A percentile compares a stretch with the other conserved stretches of the same genome.
phyloP scores from a whole-genome alignment of 2,797 vertebrate species.

The Nothura maculosa region DNA sequence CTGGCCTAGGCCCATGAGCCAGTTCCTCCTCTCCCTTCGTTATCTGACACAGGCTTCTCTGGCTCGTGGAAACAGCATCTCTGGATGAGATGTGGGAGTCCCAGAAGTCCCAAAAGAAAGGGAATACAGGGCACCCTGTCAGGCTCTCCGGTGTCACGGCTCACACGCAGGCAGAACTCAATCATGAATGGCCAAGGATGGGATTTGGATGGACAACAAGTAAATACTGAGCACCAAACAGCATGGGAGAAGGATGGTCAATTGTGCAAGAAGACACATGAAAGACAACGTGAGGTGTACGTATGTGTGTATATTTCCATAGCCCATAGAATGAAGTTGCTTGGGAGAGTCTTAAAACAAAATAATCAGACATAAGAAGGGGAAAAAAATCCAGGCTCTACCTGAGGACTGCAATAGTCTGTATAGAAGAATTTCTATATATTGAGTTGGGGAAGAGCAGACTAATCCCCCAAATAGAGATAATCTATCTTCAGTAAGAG shows the following conservation, averaged over 20 bases:
- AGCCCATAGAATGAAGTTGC: not conserved
- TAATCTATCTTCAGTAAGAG: not conserved
- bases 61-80: not conserved
- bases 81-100: not conserved
- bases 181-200: accelerated
- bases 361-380: not conserved
- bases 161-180: not conserved
- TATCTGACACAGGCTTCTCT: not conserved
- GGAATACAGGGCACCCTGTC: not conserved
- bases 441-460: not conserved
- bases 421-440: not conserved
- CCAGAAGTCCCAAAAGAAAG: not conserved
- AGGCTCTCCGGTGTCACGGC: not conserved
- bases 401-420: not conserved
- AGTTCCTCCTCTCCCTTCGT: not conserved
- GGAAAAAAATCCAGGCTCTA: not conserved
- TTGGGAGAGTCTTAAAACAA: not conserved
- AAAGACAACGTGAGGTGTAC: not conserved
- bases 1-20: not conserved
- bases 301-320: not conserved
- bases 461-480: not conserved
- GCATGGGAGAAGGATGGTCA: not conserved
- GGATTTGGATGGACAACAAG: not conserved
- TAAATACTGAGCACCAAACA: not conserved
- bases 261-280: not conserved